A percentile compares a stretch with the other conserved stretches of the same genome.
Conservation (phyloP, 2,888 invertebrate species). For the Parochlus steinenii region DNA sequence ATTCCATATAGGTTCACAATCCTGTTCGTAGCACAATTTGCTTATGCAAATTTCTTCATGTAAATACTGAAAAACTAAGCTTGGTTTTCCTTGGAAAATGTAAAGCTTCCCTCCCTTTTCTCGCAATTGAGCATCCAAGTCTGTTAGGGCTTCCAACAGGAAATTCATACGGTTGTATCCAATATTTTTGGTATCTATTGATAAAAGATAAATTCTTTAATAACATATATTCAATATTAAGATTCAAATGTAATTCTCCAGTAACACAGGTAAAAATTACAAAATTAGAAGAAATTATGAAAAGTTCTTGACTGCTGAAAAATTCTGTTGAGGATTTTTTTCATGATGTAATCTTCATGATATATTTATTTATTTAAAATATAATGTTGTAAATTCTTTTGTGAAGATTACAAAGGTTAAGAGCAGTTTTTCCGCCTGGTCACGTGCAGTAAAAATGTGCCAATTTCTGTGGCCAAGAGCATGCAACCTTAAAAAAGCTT, state of each 20-base stretch:
- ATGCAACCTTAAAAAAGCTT: too few relatives aligned
- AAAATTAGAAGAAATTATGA: too few relatives aligned
- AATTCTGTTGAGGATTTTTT: too few relatives aligned
- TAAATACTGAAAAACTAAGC: constrained; percentile 36
- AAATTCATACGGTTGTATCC: constrained; percentile 54
- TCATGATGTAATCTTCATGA: too few relatives aligned
- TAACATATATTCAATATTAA: not conserved
- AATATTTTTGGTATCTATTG: constrained; percentile 40
- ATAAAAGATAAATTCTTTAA: constrained; percentile 6
- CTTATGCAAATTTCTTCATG: constrained; percentile 40
- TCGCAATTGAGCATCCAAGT: constrained; percentile 42
- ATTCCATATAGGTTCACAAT: constrained; percentile 57
- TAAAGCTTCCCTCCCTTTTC: constrained; percentile 38
- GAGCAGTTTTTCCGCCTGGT: too few relatives aligned
- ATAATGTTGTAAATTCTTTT: too few relatives aligned
- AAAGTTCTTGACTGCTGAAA: too few relatives aligned
- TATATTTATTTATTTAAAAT: too few relatives aligned
- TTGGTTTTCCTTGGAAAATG: constrained; percentile 43
- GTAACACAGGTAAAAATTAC: too few relatives aligned
- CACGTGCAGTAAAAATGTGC: too few relatives aligned
- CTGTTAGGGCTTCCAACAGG: constrained; percentile 45
- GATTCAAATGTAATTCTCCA: not conserved
- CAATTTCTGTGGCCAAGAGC: too few relatives aligned
- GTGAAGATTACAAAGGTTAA: too few relatives aligned
- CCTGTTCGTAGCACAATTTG: constrained; percentile 42